Base-by-base conservation (phyloP, 2,888 invertebrate genomes). In the Endotricha flammealis region DNA sequence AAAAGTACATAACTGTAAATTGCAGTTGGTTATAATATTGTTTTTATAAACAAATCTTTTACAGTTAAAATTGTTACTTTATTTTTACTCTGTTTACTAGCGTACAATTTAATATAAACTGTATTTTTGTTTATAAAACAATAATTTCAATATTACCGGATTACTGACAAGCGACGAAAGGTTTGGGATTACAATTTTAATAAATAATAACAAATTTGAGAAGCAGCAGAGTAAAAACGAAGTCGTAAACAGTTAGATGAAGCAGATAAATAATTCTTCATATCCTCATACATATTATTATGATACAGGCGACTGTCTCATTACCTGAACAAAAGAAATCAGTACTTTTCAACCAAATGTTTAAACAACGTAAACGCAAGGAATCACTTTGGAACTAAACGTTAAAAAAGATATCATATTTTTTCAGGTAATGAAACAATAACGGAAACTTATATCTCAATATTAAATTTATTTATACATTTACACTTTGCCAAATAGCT, bases 1-100 rank as follows among this genome's bases (percentile, higher is more conserved):
- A 86, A 86, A 86, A 86, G 85, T 86, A 85, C 79, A 81, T 81
- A 82, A 82, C 81, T 82, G 83, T 85, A 83, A 81, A 79, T 79
- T 81, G 82, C 75, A 72, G 75, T 74, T 78, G 78, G 79, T 81
- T 85, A 85, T 72, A 78, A 70, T 70, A 71, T 72, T 70, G 66
- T 77, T 74, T 71, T 67, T 62, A 74, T 69, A 75, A 79, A 81
- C 75, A 80, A 79, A 76, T 74, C 61, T 64, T 75, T 78, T 74
- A 81, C 74, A 81, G 72, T 78, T 73, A 71, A 65, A 64, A 60
- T 57, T 45, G 44, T 48, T 43, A 45, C 72, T 61, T 72, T 41
- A 66, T 67, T 73, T 75, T 75, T 73, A 78, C 75, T 80, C 76
- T 73, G 43, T 45, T 41, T 35, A 20, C 20, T 31, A 35, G 32